A percentile compares a stretch with the other conserved stretches of the same genome.
Conservation (phyloP, 2,797 vertebrate species). For the Mormyrops boulengeri region DNA sequence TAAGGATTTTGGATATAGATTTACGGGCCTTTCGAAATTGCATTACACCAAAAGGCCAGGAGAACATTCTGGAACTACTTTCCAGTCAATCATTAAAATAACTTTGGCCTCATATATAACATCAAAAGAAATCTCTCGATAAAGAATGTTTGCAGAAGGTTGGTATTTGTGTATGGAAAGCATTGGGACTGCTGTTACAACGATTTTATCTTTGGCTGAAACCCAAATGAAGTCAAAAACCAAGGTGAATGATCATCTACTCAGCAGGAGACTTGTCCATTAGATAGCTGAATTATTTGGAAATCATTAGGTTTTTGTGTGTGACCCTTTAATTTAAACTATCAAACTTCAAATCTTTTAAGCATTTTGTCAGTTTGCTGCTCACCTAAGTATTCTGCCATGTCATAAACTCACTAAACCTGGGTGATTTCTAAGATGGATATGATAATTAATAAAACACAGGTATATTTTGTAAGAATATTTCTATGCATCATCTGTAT, state of each 20-base stretch:
- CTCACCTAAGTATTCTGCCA: not conserved
- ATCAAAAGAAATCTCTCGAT: not conserved
- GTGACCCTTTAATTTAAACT: not conserved
- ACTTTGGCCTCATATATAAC: not conserved
- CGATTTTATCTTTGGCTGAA: not conserved
- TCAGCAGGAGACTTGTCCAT: not conserved
- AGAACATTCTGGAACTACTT: slow-evolving; percentile 14
- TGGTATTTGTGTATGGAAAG: not conserved
- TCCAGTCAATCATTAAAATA: slow-evolving; percentile 7
- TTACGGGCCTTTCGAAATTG: not conserved
- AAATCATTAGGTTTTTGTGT: not conserved
- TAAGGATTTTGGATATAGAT: slow-evolving; percentile 10
- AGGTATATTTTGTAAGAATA: not conserved
- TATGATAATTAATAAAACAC: not conserved
- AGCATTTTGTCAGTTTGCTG: not conserved
- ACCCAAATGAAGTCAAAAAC: not conserved
- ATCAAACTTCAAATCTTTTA: not conserved
- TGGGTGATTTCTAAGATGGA: not conserved
- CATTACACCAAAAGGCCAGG: not conserved
- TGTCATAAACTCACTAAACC: not conserved
- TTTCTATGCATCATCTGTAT: not conserved
- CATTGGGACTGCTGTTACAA: not conserved
- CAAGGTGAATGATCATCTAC: not conserved
- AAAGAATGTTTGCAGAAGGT: not conserved
- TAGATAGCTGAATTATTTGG: not conserved